Conservation (phyloP, 2,888 invertebrate species). For the Athalia cordata region DNA sequence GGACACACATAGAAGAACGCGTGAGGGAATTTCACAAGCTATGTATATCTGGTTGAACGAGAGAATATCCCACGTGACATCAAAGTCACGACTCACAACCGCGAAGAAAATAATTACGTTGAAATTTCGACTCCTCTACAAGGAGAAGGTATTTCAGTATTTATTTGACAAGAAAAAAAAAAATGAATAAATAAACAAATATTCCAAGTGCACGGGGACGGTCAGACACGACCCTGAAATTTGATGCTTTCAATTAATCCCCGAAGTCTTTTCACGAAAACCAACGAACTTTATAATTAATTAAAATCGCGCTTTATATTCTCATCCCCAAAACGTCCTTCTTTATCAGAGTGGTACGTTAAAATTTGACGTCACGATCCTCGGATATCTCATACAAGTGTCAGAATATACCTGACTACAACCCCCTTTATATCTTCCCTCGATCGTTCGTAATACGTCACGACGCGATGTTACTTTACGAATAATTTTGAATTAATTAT, state of each 20-base stretch:
- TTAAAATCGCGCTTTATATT: slow-evolving; percentile 19
- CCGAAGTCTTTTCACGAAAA: neutral
- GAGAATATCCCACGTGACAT: too few species aligned
- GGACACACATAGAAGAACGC: neutral
- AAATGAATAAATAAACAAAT: neutral
- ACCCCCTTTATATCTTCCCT: too few species aligned
- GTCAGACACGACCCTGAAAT: neutral
- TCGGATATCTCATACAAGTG: slow-evolving; percentile 13
- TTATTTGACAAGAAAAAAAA: neutral
- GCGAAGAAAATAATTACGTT: neutral
- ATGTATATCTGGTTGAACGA: neutral
- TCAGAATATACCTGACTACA: neutral
- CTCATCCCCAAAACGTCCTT: neutral
- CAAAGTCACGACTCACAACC: too few species aligned
- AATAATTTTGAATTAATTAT: too few species aligned
- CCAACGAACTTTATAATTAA: neutral
- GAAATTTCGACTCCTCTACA: too few species aligned
- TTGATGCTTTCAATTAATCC: slow-evolving; percentile 16
- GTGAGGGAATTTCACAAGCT: slow-evolving; percentile 9
- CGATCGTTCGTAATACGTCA: neutral
- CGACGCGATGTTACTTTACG: too few species aligned
- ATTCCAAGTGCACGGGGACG: neutral
- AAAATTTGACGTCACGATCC: neutral
- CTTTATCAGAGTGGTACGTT: neutral
- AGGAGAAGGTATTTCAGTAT: neutral